phyloP scores from a whole-genome alignment of 2,113 vertebrate species.

The Alaudala cheleensis region DNA sequence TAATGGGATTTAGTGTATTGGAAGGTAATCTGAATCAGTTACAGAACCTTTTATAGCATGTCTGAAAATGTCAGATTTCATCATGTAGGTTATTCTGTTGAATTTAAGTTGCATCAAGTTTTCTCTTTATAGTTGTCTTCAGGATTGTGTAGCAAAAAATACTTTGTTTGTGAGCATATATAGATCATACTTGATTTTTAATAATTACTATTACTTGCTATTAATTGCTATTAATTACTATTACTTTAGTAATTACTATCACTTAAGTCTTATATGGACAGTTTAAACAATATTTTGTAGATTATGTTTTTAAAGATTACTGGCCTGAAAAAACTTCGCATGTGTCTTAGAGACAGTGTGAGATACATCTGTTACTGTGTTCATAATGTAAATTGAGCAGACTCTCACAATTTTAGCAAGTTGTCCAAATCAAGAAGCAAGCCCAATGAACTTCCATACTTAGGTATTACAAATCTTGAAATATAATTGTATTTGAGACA shows the following conservation, averaged over 20 bases:
- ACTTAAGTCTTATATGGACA: neutral
- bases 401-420: neutral
- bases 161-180: neutral
- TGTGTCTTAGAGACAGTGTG: fast-evolving
- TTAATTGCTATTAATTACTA: neutral
- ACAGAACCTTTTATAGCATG: neutral
- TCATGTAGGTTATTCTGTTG: neutral
- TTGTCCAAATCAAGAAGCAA: neutral
- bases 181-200: neutral
- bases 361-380: neutral
- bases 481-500: neutral
- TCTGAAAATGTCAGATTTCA: neutral
- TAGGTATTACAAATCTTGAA: neutral
- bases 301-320: neutral
- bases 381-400: neutral
- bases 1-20: neutral
- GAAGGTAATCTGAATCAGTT: neutral
- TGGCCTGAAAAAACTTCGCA: fast-evolving
- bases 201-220: neutral
- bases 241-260: neutral
- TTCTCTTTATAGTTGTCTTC: neutral
- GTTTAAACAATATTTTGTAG: neutral
- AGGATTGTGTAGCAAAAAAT: neutral
- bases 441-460: neutral
- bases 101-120: neutral